Percentiles rank a stretch among this genome's conserved stretches.
Conservation (phyloP, 2,888 invertebrate species). For the Amblyjoppa fuscipennis region DNA sequence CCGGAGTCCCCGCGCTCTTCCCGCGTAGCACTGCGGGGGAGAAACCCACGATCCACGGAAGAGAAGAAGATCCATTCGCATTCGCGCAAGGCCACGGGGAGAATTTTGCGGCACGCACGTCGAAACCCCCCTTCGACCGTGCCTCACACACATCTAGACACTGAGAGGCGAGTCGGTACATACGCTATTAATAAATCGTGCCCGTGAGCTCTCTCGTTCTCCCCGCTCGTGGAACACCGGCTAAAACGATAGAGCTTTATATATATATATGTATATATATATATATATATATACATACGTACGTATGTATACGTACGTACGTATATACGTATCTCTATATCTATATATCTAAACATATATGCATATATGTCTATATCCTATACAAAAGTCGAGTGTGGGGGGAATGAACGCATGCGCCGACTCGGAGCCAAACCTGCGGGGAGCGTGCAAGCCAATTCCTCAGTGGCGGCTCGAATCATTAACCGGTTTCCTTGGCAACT, state of each 20-base stretch:
- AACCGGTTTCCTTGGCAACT: conserved; percentile 85
- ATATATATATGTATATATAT: not conserved
- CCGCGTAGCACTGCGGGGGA: not conserved
- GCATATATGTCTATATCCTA: not conserved
- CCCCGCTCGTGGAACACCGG: conserved; percentile 21
- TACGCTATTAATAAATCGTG: conserved; percentile 70
- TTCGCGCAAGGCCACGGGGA: conserved; percentile 43
- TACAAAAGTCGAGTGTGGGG: not conserved
- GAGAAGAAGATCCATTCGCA: conserved; percentile 17
- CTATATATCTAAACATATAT: not conserved
- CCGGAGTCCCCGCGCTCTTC: not conserved
- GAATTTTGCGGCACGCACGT: conserved; percentile 32
- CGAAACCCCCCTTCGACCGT: conserved; percentile 5
- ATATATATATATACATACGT: no score
- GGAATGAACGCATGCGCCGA: conserved; percentile 59
- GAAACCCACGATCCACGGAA: conserved; percentile 1
- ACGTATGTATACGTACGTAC: no score
- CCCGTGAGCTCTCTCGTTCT: conserved; percentile 13
- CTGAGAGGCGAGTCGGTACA: not conserved
- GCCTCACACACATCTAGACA: not conserved
- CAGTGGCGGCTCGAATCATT: conserved; percentile 84
- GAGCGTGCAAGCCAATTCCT: conserved; percentile 81
- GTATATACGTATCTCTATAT: not conserved
- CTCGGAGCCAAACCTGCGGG: conserved; percentile 64
- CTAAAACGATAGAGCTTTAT: conserved; percentile 23